Evolutionary conservation across 2,888 invertebrate species (phyloP).

Genomic region (Mythimna loreyi): DNA sequence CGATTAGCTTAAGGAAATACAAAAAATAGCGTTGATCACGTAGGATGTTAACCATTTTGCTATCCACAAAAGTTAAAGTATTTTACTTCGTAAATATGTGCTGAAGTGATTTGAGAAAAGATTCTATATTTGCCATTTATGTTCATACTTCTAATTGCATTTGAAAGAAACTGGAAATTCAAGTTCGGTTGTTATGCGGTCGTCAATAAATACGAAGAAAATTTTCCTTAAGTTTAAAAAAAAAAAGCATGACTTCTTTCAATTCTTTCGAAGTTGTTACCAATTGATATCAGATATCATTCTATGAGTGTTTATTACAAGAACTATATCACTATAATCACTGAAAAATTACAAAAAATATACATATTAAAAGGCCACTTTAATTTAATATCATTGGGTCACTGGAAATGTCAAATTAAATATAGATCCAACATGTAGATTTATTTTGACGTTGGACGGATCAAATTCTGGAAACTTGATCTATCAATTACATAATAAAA

Average conservation of each 20-base stretch:
- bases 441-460: too few species aligned
- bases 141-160: slow-evolving; percentile 12
- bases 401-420: background rate
- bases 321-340: background rate
- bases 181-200: slow-evolving; percentile 13
- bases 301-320: slow-evolving; percentile 1
- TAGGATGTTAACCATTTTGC: slow-evolving; percentile 18
- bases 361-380: too few species aligned
- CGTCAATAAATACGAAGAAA: background rate
- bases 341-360: too few species aligned
- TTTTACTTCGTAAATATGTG: slow-evolving; percentile 25
- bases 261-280: slow-evolving; percentile 5
- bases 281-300: background rate
- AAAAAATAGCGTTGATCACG: background rate
- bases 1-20: background rate
- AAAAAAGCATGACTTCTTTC: background rate
- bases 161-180: slow-evolving; percentile 33
- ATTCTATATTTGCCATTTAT: slow-evolving; percentile 20
- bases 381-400: background rate
- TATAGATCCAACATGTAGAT: background rate
- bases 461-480: background rate
- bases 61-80: slow-evolving; percentile 6
- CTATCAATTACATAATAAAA: background rate
- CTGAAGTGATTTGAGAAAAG: slow-evolving; percentile 24
- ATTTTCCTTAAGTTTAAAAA: slow-evolving; percentile 1